Conservation (phyloP, 1,140 invertebrate species). For the Hycleus phaleratus region DNA sequence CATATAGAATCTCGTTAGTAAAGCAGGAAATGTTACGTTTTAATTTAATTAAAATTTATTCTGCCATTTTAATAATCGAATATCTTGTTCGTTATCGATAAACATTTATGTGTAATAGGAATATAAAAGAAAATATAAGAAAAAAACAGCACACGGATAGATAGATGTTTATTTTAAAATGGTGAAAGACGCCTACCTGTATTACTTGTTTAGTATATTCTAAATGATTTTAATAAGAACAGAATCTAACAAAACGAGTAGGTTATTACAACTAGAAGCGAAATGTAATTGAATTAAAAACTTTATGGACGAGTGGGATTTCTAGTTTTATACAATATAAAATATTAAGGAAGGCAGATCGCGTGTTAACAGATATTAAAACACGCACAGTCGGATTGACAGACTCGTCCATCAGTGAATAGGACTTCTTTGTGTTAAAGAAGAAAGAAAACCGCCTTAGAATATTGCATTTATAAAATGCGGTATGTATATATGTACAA, state of each 20-base stretch:
- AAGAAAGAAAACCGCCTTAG: slow-evolving; percentile 6
- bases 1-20: too few species aligned
- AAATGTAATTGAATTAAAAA: slow-evolving; percentile 11
- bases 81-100: too few species aligned
- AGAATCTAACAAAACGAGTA: neutral
- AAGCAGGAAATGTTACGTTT: too few species aligned
- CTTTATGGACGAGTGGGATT: slow-evolving; percentile 11
- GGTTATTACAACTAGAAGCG: slow-evolving; percentile 2
- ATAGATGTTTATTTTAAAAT: too few species aligned
- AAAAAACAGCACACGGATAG: too few species aligned
- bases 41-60: too few species aligned
- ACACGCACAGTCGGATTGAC: slow-evolving; percentile 9
- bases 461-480: neutral
- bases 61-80: too few species aligned
- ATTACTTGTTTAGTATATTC: too few species aligned
- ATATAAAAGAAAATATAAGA: too few species aligned
- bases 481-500: neutral
- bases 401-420: slow-evolving; percentile 7
- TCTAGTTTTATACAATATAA: slow-evolving; percentile 6
- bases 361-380: slow-evolving; percentile 11
- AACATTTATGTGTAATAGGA: too few species aligned
- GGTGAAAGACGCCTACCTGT: too few species aligned
- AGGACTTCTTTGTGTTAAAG: slow-evolving; percentile 3
- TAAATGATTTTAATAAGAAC: too few species aligned
- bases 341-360: slow-evolving; percentile 13